These are phyloP conservation scores for Resseliella maxima DNA, from an alignment of 2,888 invertebrate genomes.

Conservation along the genomic window DNA sequence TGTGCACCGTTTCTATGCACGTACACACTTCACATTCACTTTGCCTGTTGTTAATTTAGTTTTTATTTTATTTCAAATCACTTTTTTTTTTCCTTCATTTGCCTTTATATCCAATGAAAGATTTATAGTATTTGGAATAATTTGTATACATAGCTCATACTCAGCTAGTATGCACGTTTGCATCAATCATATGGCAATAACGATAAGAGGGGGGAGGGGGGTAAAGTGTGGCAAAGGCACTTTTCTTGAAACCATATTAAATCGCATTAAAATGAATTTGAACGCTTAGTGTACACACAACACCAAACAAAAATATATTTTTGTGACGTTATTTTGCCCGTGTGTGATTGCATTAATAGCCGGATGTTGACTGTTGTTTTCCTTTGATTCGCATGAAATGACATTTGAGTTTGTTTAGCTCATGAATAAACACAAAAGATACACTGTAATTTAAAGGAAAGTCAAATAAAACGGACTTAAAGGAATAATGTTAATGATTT, in stretches of 20 bases:
- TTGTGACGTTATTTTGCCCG: slow-evolving; percentile 27
- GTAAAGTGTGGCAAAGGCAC: too few relatives aligned
- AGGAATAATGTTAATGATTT: slow-evolving; percentile 51
- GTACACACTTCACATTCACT: slow-evolving; percentile 51
- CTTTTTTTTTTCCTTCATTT: too few relatives aligned
- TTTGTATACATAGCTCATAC: slow-evolving; percentile 22
- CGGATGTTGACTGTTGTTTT: slow-evolving; percentile 39
- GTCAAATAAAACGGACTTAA: slow-evolving; percentile 37
- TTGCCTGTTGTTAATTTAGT: not conserved
- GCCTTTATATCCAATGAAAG: not conserved
- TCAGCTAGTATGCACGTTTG: not conserved
- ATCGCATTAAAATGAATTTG: slow-evolving; percentile 17
- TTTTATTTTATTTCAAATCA: slow-evolving; percentile 45
- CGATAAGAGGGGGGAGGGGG: not conserved
- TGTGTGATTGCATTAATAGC: slow-evolving; percentile 43
- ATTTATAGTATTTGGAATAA: slow-evolving; percentile 30
- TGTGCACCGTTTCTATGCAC: slow-evolving; percentile 4
- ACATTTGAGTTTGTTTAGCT: slow-evolving; percentile 26
- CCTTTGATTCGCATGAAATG: slow-evolving; percentile 21
- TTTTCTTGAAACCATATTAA: slow-evolving; percentile 37
- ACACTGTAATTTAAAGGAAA: slow-evolving; percentile 18
- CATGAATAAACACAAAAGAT: not conserved
- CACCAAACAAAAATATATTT: not conserved
- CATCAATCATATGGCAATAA: not conserved
- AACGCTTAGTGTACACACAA: not conserved